Evolutionary conservation across 2,113 vertebrate species (phyloP), one percentile per base, ranked within the genome.

Genomic region (Zapornia atra): DNA sequence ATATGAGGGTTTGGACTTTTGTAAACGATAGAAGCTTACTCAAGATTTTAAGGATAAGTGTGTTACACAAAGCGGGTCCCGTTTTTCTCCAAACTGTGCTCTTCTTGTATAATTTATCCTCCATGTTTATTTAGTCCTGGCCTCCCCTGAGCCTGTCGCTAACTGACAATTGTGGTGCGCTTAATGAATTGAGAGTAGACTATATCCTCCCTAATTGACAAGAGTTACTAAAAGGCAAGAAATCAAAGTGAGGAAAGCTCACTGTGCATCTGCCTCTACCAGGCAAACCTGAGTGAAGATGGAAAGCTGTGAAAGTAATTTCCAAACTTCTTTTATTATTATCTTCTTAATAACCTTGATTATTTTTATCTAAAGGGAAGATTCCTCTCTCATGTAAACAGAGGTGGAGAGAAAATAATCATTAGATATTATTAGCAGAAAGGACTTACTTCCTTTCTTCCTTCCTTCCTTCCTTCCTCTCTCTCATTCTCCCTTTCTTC

Each of bases 121-220:
- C 71, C 33, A 14, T 57, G 68, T 86, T 85, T 88, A 91, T 76
- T 90, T 34, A 68, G 46, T 84, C 75, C 85, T 56, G 69, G 53
- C 33, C 73, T 94, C 96, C 91, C 91, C 33, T 82, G 95, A 96
- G 81, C 60, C 93, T 93, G 60, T 89, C 83, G 73, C 90, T 88
- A 80, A 42, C 65, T 94, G 94, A 90, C 86, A 93, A 97, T 89
- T 93, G 80, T 51, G 63, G 77, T 85, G 66, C 81, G 81, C 94
- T 95, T 93, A 96, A 92, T 94, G 80, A 97, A 95, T 87, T 95
- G 92, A 92, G 90, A 92, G 85, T 85, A 95, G 82, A 94, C 78
- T 86, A 65, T 72, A 95, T 94, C 50, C 33, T 95, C 44, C 59
- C 77, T 96, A 95, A 94, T 89, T 94, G 95, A 97, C 86, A 90